Evolutionary conservation across 2,113 vertebrate species (phyloP).

Genomic region (Aythya baeri): DNA sequence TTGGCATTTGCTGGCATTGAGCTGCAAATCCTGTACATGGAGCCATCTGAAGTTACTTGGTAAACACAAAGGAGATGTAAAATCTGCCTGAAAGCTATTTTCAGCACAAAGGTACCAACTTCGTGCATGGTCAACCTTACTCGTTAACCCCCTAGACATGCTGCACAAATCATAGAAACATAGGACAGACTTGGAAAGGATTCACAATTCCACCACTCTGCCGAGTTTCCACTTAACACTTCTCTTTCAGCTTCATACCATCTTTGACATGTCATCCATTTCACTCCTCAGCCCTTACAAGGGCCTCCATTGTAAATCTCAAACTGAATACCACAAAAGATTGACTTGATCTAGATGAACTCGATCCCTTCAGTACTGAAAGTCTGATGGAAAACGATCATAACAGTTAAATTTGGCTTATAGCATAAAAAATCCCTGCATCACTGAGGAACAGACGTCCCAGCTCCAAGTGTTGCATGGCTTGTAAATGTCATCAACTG

Average conservation of each 20-base stretch:
- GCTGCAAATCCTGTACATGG: background rate
- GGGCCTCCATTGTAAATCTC: background rate
- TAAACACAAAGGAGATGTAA: background rate
- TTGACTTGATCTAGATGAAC: background rate
- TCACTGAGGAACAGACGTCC: background rate
- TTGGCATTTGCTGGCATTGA: conserved; percentile 1
- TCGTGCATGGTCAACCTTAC: background rate
- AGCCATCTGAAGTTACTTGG: background rate
- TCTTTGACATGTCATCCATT: background rate
- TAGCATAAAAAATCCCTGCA: background rate
- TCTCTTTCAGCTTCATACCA: background rate
- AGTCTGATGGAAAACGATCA: background rate
- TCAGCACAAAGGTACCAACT: background rate
- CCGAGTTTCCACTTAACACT: background rate
- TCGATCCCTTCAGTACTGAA: background rate
- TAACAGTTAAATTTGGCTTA: background rate
- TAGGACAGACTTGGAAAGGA: background rate
- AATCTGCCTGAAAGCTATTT: background rate
- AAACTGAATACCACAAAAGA: background rate
- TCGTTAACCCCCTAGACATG: background rate
- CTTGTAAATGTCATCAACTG: background rate
- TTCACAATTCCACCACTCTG: background rate
- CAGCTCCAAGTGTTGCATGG: background rate
- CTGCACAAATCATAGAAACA: background rate
- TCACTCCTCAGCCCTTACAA: background rate